Percentiles rank a stretch among this genome's conserved stretches.
Conservation (phyloP, 2,797 vertebrate species). For the Sitta carolinensis region DNA sequence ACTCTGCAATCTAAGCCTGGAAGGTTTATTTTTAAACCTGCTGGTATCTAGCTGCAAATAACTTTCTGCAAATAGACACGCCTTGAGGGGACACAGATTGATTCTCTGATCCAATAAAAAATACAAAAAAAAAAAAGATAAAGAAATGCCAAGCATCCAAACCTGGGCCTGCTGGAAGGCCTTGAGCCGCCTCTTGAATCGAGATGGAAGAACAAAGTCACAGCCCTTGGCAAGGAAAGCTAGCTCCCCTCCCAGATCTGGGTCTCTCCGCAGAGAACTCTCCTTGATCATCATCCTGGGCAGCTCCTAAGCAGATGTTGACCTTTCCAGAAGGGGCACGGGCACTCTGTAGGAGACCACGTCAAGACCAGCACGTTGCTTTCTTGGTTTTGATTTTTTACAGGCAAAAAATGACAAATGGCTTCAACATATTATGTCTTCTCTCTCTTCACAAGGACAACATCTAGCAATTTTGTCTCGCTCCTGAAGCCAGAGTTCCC, state of each 20-base stretch:
- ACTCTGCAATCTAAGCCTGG: slow-evolving; percentile 86
- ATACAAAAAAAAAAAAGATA: slow-evolving; percentile 16
- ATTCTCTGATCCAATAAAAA: slow-evolving; percentile 73
- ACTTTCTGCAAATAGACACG: slow-evolving; percentile 81
- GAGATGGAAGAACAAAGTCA: slow-evolving; percentile 98
- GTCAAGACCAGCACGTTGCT: slow-evolving; percentile 53
- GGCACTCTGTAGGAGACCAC: slow-evolving; percentile 47
- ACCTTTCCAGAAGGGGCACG: slow-evolving; percentile 35
- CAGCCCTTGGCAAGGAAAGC: slow-evolving; percentile 97
- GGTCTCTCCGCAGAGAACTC: slow-evolving; percentile 92
- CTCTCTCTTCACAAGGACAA: slow-evolving; percentile 70
- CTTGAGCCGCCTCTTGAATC: slow-evolving; percentile 98
- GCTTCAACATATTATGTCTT: slow-evolving; percentile 74
- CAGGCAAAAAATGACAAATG: slow-evolving; percentile 48
- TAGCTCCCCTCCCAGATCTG: slow-evolving; percentile 96
- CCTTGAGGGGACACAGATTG: slow-evolving; percentile 68
- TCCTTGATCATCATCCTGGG: slow-evolving; percentile 99
- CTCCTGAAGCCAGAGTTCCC: slow-evolving; percentile 64
- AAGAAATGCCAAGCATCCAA: slow-evolving; percentile 77
- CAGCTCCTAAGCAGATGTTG: slow-evolving; percentile 58
- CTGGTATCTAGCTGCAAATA: slow-evolving; percentile 92
- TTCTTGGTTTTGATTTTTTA: slow-evolving; percentile 49
- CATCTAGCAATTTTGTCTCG: slow-evolving; percentile 75
- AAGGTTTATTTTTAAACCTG: slow-evolving; percentile 90
- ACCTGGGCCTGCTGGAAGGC: slow-evolving; percentile 98